Conservation (phyloP, 2,113 vertebrate genomes). For the Pelobates fuscus region DNA sequence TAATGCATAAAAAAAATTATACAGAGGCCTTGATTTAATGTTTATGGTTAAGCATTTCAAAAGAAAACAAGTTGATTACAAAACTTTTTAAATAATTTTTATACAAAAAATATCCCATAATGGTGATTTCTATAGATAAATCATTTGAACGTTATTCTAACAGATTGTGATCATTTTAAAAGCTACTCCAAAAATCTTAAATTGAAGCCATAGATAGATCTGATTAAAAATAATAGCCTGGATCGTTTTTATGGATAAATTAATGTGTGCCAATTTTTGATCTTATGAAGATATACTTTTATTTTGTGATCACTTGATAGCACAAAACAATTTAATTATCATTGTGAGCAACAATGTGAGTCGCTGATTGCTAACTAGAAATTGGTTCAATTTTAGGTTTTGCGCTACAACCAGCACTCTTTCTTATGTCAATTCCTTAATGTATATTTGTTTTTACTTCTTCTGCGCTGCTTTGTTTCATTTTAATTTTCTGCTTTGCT, state of each 20-base stretch:
- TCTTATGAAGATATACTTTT: not conserved
- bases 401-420: not conserved
- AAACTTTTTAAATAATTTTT: no score
- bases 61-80: no score
- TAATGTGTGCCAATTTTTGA: not conserved
- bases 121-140: no score
- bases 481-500: slow-evolving; percentile 3
- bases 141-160: no score
- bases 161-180: no score
- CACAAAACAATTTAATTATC: not conserved
- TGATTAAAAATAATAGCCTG: not conserved
- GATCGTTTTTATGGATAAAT: not conserved
- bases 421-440: not conserved
- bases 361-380: not conserved
- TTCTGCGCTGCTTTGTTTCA: not conserved
- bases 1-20: no score
- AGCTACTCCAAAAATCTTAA: no score
- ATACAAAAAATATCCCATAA: no score
- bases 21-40: no score
- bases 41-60: no score
- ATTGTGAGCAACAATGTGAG: not conserved
- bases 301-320: not conserved
- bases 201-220: no score
- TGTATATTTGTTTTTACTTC: not conserved
- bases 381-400: not conserved